phyloP scores from a whole-genome alignment of 92 coral and sea anemone genomes.

The Muricea muricata region DNA sequence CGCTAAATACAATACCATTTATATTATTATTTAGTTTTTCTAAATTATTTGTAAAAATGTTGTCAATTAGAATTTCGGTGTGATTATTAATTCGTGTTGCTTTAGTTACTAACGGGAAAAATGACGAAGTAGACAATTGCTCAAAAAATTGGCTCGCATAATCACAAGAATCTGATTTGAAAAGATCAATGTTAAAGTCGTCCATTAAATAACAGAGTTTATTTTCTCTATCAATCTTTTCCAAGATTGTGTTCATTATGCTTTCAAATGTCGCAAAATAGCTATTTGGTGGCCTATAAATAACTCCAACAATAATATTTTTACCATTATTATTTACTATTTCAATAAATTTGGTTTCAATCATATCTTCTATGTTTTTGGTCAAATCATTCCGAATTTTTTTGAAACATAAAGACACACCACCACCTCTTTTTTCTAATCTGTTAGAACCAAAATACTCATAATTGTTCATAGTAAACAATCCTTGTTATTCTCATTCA shows the following conservation, averaged over 20 bases:
- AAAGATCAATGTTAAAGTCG: too few relatives aligned
- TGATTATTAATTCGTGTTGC: neutral
- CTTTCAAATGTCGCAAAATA: neutral
- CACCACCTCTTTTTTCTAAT: neutral
- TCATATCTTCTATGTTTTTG: neutral
- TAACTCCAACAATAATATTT: neutral
- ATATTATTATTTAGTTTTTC: neutral
- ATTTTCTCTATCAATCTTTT: neutral
- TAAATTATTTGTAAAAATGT: neutral
- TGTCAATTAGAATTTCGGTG: neutral
- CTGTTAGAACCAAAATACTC: neutral
- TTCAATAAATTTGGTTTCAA: neutral
- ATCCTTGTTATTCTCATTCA: neutral
- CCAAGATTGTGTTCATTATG: neutral
- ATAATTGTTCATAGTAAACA: too few relatives aligned
- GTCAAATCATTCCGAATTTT: neutral
- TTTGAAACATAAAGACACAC: neutral
- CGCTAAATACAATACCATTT: neutral
- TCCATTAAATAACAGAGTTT: neutral
- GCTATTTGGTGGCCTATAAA: neutral
- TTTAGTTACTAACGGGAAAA: neutral
- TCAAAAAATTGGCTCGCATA: neutral
- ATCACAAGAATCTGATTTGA: neutral
- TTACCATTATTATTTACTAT: slow-evolving; percentile 13
- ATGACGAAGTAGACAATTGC: neutral